Base-by-base conservation (phyloP, 2,113 vertebrate species). In the Chaetops frenatus region DNA sequence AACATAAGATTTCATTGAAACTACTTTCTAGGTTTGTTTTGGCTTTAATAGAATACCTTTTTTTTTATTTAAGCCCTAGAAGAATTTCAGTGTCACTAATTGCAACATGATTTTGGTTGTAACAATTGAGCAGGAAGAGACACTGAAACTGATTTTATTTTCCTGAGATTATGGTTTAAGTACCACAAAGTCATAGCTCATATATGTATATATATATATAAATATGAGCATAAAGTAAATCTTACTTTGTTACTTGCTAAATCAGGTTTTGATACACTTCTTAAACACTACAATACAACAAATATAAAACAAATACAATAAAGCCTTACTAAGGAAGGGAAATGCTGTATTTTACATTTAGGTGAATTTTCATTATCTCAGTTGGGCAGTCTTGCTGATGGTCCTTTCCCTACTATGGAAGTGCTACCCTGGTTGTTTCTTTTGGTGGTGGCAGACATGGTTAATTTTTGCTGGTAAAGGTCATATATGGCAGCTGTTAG, bases 101-200 rank as follows among this genome's bases (percentile, higher is more conserved):
- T 83, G 50, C 86, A 92, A 38, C 60, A 64, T 86, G 76, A 81
- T 91, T 96, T 96, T 71, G 50, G 27, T 88, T 95, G 73, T 85
- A 95, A 58, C 91, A 84, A 65, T 78, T 71, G 61, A 97, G 69
- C 65, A 90, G 88, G 91, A 96, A 89, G 82, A 89, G 90, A 88
- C 78, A 53, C 93, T 67, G 90, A 95, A 96, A 95, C 70, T 81
- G 57, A 81, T 91, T 88, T 92, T 94, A 61, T 86, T 96, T 84
- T 80, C 76, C 33, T 92, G 79, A 81, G 57, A 82, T 90, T 88
- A 60, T 54, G 53, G 35, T 14, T 93, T 96, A 94, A 93, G 84
- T 95, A 93, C 31, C 38, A 81, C 92, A 70, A 88, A 90, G 87
- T 95, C 84, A 74, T 82, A 14, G 7, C 54, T 97, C 33, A 44